Percentiles rank a stretch among this genome's conserved stretches.
phyloP scores from a whole-genome alignment of 2,113 vertebrate species.

The Leptosomus discolor region DNA sequence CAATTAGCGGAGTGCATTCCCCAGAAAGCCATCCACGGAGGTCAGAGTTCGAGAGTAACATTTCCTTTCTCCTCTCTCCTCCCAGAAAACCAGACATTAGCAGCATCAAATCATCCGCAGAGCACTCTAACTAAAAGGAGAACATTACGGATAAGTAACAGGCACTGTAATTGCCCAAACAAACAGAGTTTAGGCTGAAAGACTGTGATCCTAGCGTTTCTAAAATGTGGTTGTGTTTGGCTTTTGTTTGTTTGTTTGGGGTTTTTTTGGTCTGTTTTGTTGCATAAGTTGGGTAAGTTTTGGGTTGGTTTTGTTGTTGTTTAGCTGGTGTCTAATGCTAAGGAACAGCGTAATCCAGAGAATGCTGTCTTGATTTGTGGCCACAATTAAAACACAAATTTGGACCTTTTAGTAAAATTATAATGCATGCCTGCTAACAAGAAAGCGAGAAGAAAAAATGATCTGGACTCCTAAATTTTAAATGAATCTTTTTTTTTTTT shows the following conservation, averaged over 20 bases:
- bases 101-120: constrained; percentile 5
- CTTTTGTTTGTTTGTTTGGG: neutral
- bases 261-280: neutral
- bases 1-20: constrained; percentile 34
- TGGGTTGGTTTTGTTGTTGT: neutral
- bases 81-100: constrained; percentile 39
- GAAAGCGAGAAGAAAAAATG: neutral
- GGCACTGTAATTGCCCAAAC: constrained; percentile 29
- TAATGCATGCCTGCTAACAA: neutral
- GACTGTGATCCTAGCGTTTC: neutral
- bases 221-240: neutral
- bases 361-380: neutral
- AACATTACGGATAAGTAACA: constrained; percentile 46
- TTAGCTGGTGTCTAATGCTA: neutral
- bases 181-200: constrained; percentile 30
- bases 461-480: neutral
- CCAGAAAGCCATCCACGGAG: neutral
- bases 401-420: neutral
- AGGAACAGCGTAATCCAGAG: neutral
- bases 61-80: constrained; percentile 36
- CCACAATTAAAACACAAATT: neutral
- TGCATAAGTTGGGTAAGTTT: neutral
- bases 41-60: constrained; percentile 22
- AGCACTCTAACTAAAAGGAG: constrained; percentile 40
- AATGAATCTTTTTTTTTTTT: neutral